These are phyloP conservation scores for Nysson spinosus DNA, from an alignment of 2,888 invertebrate genomes.

Conservation along the genomic window DNA sequence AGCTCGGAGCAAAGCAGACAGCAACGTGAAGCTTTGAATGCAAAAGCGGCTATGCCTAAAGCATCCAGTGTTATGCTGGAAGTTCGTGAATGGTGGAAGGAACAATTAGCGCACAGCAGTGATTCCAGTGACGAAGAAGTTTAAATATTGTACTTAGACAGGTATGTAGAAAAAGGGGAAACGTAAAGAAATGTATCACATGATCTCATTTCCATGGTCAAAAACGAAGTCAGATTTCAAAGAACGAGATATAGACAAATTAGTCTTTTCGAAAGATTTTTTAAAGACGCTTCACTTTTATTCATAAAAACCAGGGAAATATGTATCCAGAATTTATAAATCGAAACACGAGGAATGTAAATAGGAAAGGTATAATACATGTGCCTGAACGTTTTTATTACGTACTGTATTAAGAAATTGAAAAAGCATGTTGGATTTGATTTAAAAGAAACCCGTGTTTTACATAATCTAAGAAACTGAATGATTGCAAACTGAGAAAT, in stretches of 20 bases:
- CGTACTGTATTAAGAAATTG: conserved; percentile 3
- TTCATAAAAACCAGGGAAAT: not conserved
- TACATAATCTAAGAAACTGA: too few species aligned
- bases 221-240: not conserved
- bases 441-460: not conserved
- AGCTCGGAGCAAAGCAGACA: conserved; percentile 75
- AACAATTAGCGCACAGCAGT: conserved; percentile 83
- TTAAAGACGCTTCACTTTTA: conserved; percentile 1
- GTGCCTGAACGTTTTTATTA: conserved; percentile 22
- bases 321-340: not conserved
- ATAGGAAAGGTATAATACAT: conserved; percentile 3
- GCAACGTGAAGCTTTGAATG: conserved; percentile 77
- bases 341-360: not conserved
- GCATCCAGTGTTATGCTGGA: conserved; percentile 83
- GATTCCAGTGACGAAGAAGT: conserved; percentile 82
- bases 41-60: conserved; percentile 78
- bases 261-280: too few species aligned
- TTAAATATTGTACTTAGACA: conserved; percentile 36
- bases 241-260: too few species aligned
- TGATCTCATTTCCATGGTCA: not conserved
- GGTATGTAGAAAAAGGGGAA: conserved; percentile 3
- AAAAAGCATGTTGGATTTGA: not conserved
- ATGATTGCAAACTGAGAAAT: not conserved
- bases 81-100: conserved; percentile 91
- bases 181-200: conserved; percentile 18